phyloP scores from a whole-genome alignment of 2,797 vertebrate species.

The Acestrorhynchus altus region DNA sequence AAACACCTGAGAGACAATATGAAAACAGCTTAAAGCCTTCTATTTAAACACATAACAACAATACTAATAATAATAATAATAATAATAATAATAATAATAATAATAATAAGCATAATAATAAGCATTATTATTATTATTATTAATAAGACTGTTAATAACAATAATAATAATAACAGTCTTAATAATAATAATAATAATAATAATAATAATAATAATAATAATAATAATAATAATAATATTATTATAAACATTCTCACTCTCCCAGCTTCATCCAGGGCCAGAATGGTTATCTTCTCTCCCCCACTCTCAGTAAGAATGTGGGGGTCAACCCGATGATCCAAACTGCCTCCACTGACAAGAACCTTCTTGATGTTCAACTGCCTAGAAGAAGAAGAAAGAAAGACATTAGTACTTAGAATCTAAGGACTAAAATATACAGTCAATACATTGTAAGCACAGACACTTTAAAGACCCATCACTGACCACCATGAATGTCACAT shows the following conservation, averaged over 20 bases:
- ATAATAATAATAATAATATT: too few relatives aligned
- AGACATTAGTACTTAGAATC: not conserved
- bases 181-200: too few relatives aligned
- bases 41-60: not conserved
- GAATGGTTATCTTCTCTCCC: constrained; percentile 86
- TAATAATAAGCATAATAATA: too few relatives aligned
- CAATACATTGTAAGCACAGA: not conserved
- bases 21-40: not conserved
- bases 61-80: too few relatives aligned
- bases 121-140: too few relatives aligned
- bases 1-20: constrained; percentile 84
- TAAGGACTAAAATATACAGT: not conserved
- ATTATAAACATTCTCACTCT: constrained; percentile 86
- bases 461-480: not conserved
- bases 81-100: too few relatives aligned
- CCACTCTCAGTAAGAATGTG: constrained; percentile 89
- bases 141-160: too few relatives aligned
- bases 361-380: constrained; percentile 95
- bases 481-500: not conserved
- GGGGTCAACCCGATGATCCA: constrained; percentile 90
- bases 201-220: too few relatives aligned
- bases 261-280: constrained; percentile 92
- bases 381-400: constrained; percentile 67
- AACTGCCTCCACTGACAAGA: constrained; percentile 88
- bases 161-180: too few relatives aligned